Conservation (phyloP, 1,140 invertebrate species). For the Medauroidea extradentata region DNA sequence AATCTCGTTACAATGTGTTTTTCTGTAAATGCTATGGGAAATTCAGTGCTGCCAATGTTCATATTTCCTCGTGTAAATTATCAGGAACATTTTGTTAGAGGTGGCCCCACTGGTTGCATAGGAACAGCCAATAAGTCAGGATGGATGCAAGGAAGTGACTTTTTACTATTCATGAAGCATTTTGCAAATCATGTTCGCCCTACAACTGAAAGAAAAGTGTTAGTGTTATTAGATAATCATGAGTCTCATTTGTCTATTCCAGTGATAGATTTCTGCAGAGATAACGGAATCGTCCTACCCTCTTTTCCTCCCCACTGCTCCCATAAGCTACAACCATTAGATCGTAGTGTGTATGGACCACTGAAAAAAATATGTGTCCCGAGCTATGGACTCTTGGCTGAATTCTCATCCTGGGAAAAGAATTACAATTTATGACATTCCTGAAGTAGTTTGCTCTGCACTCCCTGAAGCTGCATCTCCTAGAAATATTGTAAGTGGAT, state of each 20-base stretch:
- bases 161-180: conserved; percentile 26
- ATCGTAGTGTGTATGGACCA: conserved; percentile 42
- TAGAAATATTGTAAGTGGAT: conserved; percentile 31
- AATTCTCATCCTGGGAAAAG: conserved; percentile 29
- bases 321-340: conserved; percentile 47
- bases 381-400: conserved; percentile 17
- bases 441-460: conserved; percentile 25
- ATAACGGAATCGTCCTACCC: conserved; percentile 33
- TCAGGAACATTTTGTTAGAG: conserved; percentile 20
- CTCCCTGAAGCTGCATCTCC: conserved; percentile 30
- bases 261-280: conserved; percentile 18
- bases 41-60: conserved; percentile 25
- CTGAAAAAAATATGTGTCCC: conserved; percentile 37
- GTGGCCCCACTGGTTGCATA: conserved; percentile 27
- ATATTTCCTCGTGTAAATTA: conserved; percentile 31
- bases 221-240: conserved; percentile 4
- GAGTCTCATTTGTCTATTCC: background rate
- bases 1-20: conserved; percentile 39
- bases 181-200: conserved; percentile 27
- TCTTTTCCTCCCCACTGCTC: conserved; percentile 46
- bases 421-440: conserved; percentile 35
- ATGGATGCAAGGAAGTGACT: conserved; percentile 32
- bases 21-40: conserved; percentile 26
- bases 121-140: conserved; percentile 28
- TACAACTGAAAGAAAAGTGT: background rate